Evolutionary conservation across 2,888 invertebrate genomes (phyloP).

Genomic region (Eulithis prunata): DNA sequence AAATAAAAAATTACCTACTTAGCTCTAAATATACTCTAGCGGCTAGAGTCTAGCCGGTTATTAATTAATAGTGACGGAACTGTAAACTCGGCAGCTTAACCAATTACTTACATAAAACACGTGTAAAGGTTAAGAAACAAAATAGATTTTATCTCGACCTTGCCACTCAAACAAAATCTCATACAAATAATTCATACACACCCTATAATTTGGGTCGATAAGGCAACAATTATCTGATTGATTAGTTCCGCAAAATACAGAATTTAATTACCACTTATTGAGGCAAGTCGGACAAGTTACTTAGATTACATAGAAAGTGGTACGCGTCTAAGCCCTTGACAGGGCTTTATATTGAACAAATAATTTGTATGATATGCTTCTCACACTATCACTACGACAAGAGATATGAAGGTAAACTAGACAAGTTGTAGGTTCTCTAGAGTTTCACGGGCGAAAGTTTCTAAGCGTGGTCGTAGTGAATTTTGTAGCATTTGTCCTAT

Average conservation of each 20-base stretch:
- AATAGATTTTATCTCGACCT: constrained; percentile 16
- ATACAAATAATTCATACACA: constrained; percentile 28
- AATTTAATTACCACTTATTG: constrained; percentile 43
- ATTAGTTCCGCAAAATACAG: constrained; percentile 49
- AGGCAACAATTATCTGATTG: constrained; percentile 46
- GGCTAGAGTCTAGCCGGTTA: neutral
- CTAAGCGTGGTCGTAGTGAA: neutral
- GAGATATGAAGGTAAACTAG: constrained; percentile 36
- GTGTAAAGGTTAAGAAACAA: constrained; percentile 13
- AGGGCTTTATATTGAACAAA: constrained; percentile 53
- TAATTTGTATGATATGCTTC: constrained; percentile 49
- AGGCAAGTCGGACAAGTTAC: constrained; percentile 54
- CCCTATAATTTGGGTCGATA: constrained; percentile 41
- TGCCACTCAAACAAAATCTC: constrained; percentile 11
- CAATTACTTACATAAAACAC: constrained; percentile 24
- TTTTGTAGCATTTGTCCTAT: neutral
- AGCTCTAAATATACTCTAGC: too few species aligned
- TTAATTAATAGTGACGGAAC: constrained; percentile 25
- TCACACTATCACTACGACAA: constrained; percentile 33
- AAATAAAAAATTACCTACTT: too few species aligned
- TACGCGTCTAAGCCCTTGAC: constrained; percentile 48
- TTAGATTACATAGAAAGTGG: constrained; percentile 47
- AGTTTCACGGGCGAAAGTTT: constrained; percentile 4
- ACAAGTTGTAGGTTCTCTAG: constrained; percentile 3
- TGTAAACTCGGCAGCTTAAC: constrained; percentile 3